These are phyloP conservation scores for Trypoxylon attenuatum DNA, from an alignment of 2,888 invertebrate species.

Conservation along the genomic window DNA sequence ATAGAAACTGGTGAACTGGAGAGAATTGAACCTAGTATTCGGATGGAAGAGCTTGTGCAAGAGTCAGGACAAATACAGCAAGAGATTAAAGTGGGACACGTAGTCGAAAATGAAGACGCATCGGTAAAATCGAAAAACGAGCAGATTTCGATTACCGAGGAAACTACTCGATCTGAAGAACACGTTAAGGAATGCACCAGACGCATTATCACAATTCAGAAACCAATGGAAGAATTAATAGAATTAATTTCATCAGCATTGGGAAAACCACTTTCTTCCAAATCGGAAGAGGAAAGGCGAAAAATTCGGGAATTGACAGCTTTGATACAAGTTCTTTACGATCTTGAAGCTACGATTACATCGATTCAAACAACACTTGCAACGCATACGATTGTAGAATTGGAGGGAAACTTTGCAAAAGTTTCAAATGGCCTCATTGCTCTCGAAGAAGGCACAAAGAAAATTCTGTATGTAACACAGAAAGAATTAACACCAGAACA, in stretches of 20 bases:
- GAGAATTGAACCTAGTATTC: neutral
- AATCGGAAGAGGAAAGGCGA: constrained; percentile 45
- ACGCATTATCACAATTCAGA: constrained; percentile 26
- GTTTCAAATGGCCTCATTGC: constrained; percentile 7
- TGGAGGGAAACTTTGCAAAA: constrained; percentile 9
- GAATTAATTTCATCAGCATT: constrained; percentile 30
- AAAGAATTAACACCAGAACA: constrained; percentile 34
- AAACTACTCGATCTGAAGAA: neutral
- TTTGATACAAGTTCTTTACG: constrained; percentile 43
- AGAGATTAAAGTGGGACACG: constrained; percentile 1
- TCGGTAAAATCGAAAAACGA: neutral
- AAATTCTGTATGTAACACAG: constrained; percentile 24
- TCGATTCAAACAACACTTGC: constrained; percentile 18
- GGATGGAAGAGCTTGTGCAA: neutral
- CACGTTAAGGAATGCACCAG: constrained; percentile 6
- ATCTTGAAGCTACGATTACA: constrained; percentile 33
- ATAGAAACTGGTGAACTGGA: neutral
- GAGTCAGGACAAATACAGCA: too few relatives aligned
- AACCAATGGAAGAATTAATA: constrained; percentile 44
- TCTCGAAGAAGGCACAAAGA: constrained; percentile 23
- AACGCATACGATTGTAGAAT: constrained; percentile 16
- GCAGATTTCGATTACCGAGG: too few relatives aligned
- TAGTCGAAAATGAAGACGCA: neutral
- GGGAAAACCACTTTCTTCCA: constrained; percentile 25
- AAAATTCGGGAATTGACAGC: constrained; percentile 42